Conservation (phyloP, 1,140 invertebrate species). For the Apis dorsata region DNA sequence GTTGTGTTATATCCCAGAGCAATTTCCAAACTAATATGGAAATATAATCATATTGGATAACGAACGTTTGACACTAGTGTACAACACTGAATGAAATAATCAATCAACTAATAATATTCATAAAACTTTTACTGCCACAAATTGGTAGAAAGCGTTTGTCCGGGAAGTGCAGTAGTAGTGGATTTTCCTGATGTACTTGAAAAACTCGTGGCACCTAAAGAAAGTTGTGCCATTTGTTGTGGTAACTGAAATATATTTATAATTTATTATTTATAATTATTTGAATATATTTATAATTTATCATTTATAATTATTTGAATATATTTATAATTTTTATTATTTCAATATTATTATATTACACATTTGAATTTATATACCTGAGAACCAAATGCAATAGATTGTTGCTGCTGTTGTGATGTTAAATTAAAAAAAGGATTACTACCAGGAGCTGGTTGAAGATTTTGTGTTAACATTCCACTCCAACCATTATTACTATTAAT, state of each 20-base stretch:
- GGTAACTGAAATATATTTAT: constrained; percentile 79
- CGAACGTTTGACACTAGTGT: constrained; percentile 62
- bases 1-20: constrained; percentile 49
- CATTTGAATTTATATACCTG: constrained; percentile 62
- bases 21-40: constrained; percentile 46
- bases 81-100: constrained; percentile 71
- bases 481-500: constrained; percentile 75
- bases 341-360: neutral
- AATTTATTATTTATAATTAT: too few relatives aligned
- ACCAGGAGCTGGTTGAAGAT: constrained; percentile 77
- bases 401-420: constrained; percentile 64
- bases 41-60: constrained; percentile 55
- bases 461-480: constrained; percentile 76
- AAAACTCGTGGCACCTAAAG: constrained; percentile 74
- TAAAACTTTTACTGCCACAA: constrained; percentile 80
- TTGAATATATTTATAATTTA: constrained; percentile 23
- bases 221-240: constrained; percentile 82
- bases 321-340: constrained; percentile 16
- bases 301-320: too few relatives aligned
- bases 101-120: constrained; percentile 65
- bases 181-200: constrained; percentile 66
- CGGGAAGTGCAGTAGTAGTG: constrained; percentile 68
- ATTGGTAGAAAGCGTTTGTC: constrained; percentile 80
- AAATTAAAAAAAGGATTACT: constrained; percentile 79
- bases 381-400: constrained; percentile 59